A percentile compares a stretch with the other conserved stretches of the same genome.
Evolutionary conservation across 1,140 invertebrate species (phyloP).

Genomic region (Anastrepha ludens): DNA sequence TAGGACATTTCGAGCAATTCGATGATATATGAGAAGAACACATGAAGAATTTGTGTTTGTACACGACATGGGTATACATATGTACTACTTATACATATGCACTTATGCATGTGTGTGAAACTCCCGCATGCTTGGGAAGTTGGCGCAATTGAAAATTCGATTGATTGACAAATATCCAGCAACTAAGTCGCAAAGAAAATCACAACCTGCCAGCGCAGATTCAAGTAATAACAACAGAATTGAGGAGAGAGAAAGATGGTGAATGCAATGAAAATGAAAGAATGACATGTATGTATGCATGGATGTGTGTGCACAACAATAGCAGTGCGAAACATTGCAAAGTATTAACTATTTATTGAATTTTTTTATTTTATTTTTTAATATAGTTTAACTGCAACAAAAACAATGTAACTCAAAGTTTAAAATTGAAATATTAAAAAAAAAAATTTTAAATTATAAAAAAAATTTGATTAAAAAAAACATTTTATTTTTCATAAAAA

Average conservation of each 20-base stretch:
- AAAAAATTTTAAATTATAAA: too few species aligned
- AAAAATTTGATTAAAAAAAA: too few species aligned
- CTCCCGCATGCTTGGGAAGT: neutral
- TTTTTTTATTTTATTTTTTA: too few species aligned
- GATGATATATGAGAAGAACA: neutral
- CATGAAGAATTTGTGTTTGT: neutral
- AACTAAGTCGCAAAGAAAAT: neutral
- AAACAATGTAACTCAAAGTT: too few species aligned
- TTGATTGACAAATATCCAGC: slow-evolving; percentile 53
- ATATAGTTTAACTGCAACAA: too few species aligned
- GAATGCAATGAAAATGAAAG: neutral
- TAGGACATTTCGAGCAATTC: neutral
- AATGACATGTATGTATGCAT: too few species aligned
- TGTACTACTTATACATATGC: neutral
- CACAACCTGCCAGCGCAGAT: neutral
- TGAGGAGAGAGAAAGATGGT: neutral
- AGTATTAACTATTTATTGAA: too few species aligned
- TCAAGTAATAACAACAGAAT: neutral
- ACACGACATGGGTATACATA: neutral
- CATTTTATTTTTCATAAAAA: too few species aligned
- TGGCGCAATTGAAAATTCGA: slow-evolving; percentile 43
- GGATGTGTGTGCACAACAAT: too few species aligned
- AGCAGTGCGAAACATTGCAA: too few species aligned
- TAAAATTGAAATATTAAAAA: too few species aligned
- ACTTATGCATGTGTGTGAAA: neutral